phyloP scores from a whole-genome alignment of 2,113 vertebrate genomes.

The Campylomormyrus tamandua region DNA sequence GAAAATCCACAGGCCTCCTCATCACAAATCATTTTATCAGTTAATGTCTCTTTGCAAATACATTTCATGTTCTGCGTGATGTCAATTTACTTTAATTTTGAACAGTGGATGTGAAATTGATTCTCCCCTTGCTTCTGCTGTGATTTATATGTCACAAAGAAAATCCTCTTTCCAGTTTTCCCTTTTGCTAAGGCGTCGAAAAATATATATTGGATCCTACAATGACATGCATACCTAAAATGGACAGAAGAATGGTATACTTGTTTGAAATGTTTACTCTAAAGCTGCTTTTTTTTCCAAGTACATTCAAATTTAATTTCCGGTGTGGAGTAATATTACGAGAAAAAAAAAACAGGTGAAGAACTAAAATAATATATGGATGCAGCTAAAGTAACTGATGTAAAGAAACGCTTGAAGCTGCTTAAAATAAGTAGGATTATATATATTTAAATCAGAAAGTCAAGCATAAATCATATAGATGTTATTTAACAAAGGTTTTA shows the following conservation, averaged over 20 bases:
- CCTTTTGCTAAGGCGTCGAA: background rate
- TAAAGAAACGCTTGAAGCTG: background rate
- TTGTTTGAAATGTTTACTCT: background rate
- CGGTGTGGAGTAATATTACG: background rate
- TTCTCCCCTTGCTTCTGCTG: background rate
- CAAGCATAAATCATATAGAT: background rate
- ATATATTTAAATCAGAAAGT: background rate
- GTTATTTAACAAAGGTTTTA: background rate
- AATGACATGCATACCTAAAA: background rate
- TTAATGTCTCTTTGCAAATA: background rate
- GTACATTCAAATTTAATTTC: background rate
- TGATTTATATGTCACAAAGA: background rate
- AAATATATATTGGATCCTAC: background rate
- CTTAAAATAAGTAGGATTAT: background rate
- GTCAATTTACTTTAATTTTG: constrained; percentile 6
- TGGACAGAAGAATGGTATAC: background rate
- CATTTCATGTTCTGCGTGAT: background rate
- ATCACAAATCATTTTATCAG: background rate
- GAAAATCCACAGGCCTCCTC: background rate
- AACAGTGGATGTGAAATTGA: background rate
- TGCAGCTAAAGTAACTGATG: background rate
- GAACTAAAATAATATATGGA: background rate
- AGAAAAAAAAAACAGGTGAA: background rate
- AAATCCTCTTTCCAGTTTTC: background rate
- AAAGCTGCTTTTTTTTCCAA: background rate